Evolutionary conservation across 2,888 invertebrate genomes (phyloP).

Genomic region (Lasioglossum calceatum): DNA sequence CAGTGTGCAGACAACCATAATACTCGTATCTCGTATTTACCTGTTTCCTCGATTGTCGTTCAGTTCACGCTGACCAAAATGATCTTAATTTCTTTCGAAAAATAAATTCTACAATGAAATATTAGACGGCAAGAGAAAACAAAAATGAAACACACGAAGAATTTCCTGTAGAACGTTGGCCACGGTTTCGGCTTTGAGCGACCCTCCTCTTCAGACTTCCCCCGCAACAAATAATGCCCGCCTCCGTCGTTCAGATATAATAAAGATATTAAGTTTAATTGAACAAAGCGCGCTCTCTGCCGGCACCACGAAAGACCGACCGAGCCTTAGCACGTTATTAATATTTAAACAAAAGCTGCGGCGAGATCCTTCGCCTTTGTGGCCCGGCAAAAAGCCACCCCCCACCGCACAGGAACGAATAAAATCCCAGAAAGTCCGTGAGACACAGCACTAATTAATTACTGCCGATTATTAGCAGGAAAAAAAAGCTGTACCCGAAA

Average conservation of each 20-base stretch:
- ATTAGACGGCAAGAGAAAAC: neutral
- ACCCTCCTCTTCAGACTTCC: neutral
- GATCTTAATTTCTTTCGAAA: neutral
- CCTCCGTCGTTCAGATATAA: slow-evolving; percentile 63
- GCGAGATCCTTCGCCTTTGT: slow-evolving; percentile 69
- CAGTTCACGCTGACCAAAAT: neutral
- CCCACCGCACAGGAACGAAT: slow-evolving; percentile 26
- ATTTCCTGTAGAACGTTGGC: neutral
- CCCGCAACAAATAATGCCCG: slow-evolving; percentile 69
- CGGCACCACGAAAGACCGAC: slow-evolving; percentile 57
- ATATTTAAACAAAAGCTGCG: slow-evolving; percentile 78
- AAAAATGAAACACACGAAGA: neutral
- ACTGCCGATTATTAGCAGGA: slow-evolving; percentile 34
- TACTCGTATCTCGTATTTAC: slow-evolving; percentile 17
- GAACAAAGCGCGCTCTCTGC: slow-evolving; percentile 71
- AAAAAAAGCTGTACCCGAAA: neutral
- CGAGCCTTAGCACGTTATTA: slow-evolving; percentile 75
- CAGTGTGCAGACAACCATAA: neutral
- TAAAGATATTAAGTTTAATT: slow-evolving; percentile 78
- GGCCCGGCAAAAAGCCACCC: slow-evolving; percentile 53
- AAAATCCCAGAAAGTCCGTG: slow-evolving; percentile 51
- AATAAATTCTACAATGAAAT: neutral
- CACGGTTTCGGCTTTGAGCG: neutral
- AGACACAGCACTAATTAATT: slow-evolving; percentile 55
- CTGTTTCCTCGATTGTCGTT: slow-evolving; percentile 28